Evolutionary conservation across 1,140 invertebrate species (phyloP).

Genomic region (Brachionus paranguensis): DNA sequence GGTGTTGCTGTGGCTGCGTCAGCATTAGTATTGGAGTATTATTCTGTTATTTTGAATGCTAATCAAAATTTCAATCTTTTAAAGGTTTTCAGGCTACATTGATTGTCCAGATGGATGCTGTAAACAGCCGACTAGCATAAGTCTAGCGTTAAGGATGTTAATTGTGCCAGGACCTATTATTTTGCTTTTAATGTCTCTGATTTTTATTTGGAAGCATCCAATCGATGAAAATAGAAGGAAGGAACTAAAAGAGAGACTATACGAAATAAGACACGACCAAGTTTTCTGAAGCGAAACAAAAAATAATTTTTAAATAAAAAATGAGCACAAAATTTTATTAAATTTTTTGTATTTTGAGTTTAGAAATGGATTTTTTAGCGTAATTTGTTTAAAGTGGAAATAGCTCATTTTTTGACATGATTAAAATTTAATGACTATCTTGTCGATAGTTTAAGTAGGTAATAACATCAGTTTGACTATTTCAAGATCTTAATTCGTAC

Average conservation of each 20-base stretch:
- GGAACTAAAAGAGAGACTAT: neutral
- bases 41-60: too few species aligned
- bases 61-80: neutral
- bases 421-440: constrained; percentile 13
- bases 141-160: constrained; percentile 45
- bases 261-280: neutral
- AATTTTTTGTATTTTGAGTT: neutral
- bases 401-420: neutral
- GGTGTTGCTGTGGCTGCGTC: constrained; percentile 49
- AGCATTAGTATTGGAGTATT: constrained; percentile 47
- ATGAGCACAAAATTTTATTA: neutral
- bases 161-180: constrained; percentile 45
- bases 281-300: neutral
- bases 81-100: constrained; percentile 19
- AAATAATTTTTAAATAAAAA: neutral
- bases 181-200: neutral
- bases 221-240: constrained; percentile 25
- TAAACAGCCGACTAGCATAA: constrained; percentile 47
- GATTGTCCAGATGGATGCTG: constrained; percentile 42
- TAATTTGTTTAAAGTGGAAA: neutral
- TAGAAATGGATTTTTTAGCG: neutral
- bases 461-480: constrained; percentile 20
- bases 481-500: neutral
- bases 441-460: neutral
- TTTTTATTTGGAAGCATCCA: constrained; percentile 37